Evolutionary conservation across 1,140 invertebrate genomes (phyloP).

Genomic region (Bilobella aurantiaca): DNA sequence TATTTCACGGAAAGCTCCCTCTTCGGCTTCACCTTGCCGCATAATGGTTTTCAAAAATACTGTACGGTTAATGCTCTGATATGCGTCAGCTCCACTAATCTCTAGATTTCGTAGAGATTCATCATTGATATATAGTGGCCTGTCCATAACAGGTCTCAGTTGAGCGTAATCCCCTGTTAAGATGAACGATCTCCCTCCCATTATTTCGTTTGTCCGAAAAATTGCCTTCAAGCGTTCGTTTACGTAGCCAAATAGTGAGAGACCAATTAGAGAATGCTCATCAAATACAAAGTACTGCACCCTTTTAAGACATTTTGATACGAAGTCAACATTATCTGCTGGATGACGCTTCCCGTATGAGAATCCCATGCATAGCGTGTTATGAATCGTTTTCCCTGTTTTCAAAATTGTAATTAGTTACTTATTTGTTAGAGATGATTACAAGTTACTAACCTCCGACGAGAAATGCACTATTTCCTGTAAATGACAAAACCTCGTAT

Average conservation of each 20-base stretch:
- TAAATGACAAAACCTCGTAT: neutral
- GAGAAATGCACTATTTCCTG: neutral
- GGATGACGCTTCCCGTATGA: neutral
- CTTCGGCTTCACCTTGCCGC: neutral
- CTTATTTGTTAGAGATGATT: neutral
- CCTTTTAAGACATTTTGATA: neutral
- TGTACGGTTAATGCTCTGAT: neutral
- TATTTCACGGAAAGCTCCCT: neutral
- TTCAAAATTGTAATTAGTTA: neutral
- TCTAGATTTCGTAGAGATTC: neutral
- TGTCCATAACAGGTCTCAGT: conserved; percentile 1
- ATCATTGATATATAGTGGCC: neutral
- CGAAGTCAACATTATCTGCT: neutral
- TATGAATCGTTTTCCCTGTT: neutral
- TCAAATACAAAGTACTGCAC: neutral
- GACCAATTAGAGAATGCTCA: neutral
- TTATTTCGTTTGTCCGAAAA: neutral
- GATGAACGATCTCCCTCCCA: neutral
- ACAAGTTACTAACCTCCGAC: neutral
- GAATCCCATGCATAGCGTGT: neutral
- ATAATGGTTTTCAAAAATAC: conserved; percentile 1
- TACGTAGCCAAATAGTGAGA: neutral
- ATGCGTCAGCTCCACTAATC: neutral
- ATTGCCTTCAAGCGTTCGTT: neutral
- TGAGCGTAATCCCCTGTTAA: neutral